Base-by-base conservation (phyloP, 2,888 invertebrate species). In the Rosalia funebris region DNA sequence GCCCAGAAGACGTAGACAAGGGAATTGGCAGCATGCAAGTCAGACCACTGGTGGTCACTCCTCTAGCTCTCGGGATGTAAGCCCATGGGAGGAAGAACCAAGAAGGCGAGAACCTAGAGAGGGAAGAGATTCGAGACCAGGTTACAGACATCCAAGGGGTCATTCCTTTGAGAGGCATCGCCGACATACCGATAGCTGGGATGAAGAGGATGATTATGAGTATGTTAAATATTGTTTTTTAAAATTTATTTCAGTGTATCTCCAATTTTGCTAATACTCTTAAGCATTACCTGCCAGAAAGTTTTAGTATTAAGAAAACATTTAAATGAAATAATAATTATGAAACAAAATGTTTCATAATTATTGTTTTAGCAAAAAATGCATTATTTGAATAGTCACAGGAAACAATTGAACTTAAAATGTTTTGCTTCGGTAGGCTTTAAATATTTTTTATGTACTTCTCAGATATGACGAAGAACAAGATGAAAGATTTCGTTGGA, bases 41-140 rank as follows among this genome's bases (percentile, higher is more conserved):
- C 58, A 65, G 39, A 62, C 65, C 0, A 61, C 75, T n/a, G 76
- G 78, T 37, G 75, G 79, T 12, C 83, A 81, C 70, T 89, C 90
- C 0, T 90, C 90, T 0, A 90, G 90, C 4, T 90, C 91, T 0
- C 84, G 92, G 0, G 92, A 93, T 76, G 87, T 89, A 15, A 91
- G 92, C 44, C 91, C 91, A 1, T 92, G 92, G 92, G 91, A 92
- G 62, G 92, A 92, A 68, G 83, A 86, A 64, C 84, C 86, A 3
- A 75, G 84, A 5, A 45, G 83, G 82, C 50, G 80, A 82, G 54
- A 87, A 80, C 16, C 57, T 39, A 77, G 81, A 59, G 81, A 80
- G 65, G 79, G 17, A 11, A 66, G 60, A 25, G 70, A 52, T 73
- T 80, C 63, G 77, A 81, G 57, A 73, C 80, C 57, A 71, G 83